Evolutionary conservation across 2,797 vertebrate genomes (phyloP), one percentile per base, ranked within the genome.

Genomic region (Diplodus sargus): DNA sequence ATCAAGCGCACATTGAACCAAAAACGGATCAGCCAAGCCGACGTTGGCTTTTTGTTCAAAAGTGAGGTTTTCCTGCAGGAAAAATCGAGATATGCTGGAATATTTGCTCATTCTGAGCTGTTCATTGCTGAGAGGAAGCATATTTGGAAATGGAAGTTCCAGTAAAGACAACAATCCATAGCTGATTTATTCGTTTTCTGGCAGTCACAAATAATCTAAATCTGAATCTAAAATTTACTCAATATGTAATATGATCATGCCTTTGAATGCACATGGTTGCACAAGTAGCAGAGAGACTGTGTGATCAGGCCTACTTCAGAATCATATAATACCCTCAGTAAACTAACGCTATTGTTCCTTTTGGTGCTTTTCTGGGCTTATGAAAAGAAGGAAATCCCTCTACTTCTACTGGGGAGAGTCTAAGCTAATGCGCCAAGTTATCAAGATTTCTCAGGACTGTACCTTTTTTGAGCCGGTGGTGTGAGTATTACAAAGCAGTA

Each of bases 11-110:
- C 45, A 15, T 66, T 22, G 25, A 20, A 47, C 22, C 39, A 28
- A 3, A 71, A 63, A 74, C 9, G 74, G 56, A 73, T 66, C 39
- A 42, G 67, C 43, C 60, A 17, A 65, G 47, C 78, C 68, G 74
- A 78, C 34, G 18, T 2, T 16, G 34, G 15, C 15, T 9, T 75
- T 75, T 70, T 70, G 18, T 76, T 45, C 1, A 54, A 42, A 45
- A 53, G n/a, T 1, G 52, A 67, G 57, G 34, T 34, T 34, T 34
- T 34, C 1, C 34, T 7, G 34, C 34, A 7, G 34, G 8, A 34
- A 34, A 34, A 6, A 48, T 9, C 17, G 23, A 45, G 0, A 64
- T 56, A 53, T 23, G 42, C 4, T 2, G n/a, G 51, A 48, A 56
- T 56, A 51, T 22, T 62, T 42, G 58, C 34, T 64, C 43, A 25